phyloP scores from a whole-genome alignment of 53 echinoderm and acorn worm genomes.

The Apostichopus leukothele region DNA sequence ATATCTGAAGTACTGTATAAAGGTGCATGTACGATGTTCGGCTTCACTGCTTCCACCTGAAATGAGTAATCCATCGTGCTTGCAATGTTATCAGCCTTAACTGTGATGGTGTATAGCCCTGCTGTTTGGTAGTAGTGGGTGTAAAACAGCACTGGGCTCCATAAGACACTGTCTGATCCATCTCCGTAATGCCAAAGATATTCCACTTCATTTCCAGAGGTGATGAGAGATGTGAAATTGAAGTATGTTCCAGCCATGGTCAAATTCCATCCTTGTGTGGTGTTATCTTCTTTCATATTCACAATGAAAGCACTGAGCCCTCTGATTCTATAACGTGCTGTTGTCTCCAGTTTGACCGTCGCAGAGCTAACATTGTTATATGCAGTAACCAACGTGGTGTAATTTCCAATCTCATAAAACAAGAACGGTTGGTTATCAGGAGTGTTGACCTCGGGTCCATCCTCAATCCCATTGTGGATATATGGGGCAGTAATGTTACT shows the following conservation, averaged over 20 bases:
- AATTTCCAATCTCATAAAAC: constrained; percentile 78
- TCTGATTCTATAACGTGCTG: constrained; percentile 68
- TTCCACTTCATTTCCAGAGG: constrained; percentile 69
- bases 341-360: constrained; percentile 59
- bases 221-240: constrained; percentile 63
- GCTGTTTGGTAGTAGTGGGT: constrained; percentile 58
- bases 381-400: constrained; percentile 64
- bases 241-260: constrained; percentile 75
- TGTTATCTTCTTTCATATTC: constrained; percentile 60
- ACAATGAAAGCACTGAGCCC: constrained; percentile 62
- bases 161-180: constrained; percentile 49
- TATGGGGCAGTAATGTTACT: constrained; percentile 58
- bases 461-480: constrained; percentile 58
- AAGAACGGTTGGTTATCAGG: constrained; percentile 62
- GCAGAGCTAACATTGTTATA: constrained; percentile 70
- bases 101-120: constrained; percentile 60
- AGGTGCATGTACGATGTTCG: constrained; percentile 55
- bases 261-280: constrained; percentile 72
- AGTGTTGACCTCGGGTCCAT: constrained; percentile 64
- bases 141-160: constrained; percentile 56
- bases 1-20: constrained; percentile 68
- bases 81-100: constrained; percentile 78
- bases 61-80: constrained; percentile 63
- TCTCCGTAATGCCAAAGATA: constrained; percentile 77
- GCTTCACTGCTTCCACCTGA: constrained; percentile 69